These are phyloP conservation scores for Bambusicola thoracicus DNA, from an alignment of 2,113 vertebrate genomes.

Conservation along the genomic window DNA sequence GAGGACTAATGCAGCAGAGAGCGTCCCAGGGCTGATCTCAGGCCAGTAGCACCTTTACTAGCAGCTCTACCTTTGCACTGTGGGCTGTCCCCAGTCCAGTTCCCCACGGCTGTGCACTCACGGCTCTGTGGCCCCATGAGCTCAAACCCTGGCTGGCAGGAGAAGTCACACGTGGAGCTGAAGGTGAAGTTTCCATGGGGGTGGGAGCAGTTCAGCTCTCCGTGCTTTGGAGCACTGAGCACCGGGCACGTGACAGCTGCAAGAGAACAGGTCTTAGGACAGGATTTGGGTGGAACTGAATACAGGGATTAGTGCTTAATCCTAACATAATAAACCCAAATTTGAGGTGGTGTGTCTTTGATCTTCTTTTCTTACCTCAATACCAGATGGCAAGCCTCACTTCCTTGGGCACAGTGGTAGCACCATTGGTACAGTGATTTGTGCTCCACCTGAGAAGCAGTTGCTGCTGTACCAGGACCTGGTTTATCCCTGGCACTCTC, in stretches of 20 bases:
- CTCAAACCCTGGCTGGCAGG: constrained; percentile 72
- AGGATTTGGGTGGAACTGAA: background rate
- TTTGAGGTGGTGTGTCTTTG: background rate
- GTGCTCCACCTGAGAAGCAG: accelerated
- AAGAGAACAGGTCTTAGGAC: background rate
- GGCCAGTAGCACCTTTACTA: constrained; percentile 75
- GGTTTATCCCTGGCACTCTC: background rate
- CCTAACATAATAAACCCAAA: background rate
- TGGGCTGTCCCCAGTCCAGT: constrained; percentile 58
- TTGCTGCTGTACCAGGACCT: background rate
- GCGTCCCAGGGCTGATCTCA: background rate
- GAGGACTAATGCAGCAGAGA: background rate
- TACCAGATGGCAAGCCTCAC: background rate
- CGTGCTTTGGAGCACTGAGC: constrained; percentile 25
- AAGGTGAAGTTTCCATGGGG: constrained; percentile 59
- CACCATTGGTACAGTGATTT: background rate
- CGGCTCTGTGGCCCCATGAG: constrained; percentile 51
- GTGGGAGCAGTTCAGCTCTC: constrained; percentile 75
- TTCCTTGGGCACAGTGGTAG: background rate
- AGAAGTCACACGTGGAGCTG: constrained; percentile 75
- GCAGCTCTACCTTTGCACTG: background rate
- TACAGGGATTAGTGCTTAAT: background rate
- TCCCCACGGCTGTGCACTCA: constrained; percentile 64
- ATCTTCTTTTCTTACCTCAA: background rate
- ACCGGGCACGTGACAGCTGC: background rate